Conservation (phyloP, 2,113 vertebrate genomes). For the Datnioides undecimradiatus region DNA sequence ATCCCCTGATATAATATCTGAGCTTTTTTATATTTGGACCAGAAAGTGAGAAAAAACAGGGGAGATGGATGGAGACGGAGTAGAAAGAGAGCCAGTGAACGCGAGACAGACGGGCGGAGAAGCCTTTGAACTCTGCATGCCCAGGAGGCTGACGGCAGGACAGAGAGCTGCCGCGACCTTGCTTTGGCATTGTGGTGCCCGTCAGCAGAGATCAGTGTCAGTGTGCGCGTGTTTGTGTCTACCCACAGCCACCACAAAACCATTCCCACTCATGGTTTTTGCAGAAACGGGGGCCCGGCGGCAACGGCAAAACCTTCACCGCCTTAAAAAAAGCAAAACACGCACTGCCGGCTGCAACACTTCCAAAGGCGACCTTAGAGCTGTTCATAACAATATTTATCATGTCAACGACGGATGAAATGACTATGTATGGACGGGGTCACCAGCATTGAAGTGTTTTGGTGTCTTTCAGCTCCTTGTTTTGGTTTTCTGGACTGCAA, state of each 20-base stretch:
- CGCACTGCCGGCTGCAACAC: neutral
- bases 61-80: neutral
- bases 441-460: neutral
- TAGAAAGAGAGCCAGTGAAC: neutral
- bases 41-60: neutral
- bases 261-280: neutral
- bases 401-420: neutral
- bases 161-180: conserved; percentile 62
- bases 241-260: conserved; percentile 35
- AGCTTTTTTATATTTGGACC: neutral
- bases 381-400: neutral
- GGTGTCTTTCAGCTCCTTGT: too few species aligned
- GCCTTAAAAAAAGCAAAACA: neutral
- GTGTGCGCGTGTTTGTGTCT: conserved; percentile 9
- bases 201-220: conserved; percentile 61
- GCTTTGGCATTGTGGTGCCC: conserved; percentile 53
- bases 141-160: conserved; percentile 63
- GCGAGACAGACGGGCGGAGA: conserved; percentile 14
- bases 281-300: neutral
- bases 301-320: neutral
- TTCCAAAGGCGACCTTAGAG: neutral
- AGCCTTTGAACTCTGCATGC: conserved; percentile 63
- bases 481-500: neutral
- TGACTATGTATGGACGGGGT: neutral
- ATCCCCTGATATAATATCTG: neutral